Percentiles rank a stretch among this genome's conserved stretches.
phyloP scores from a whole-genome alignment of 2,797 vertebrate genomes.

The Dendrocincla tyrannina region DNA sequence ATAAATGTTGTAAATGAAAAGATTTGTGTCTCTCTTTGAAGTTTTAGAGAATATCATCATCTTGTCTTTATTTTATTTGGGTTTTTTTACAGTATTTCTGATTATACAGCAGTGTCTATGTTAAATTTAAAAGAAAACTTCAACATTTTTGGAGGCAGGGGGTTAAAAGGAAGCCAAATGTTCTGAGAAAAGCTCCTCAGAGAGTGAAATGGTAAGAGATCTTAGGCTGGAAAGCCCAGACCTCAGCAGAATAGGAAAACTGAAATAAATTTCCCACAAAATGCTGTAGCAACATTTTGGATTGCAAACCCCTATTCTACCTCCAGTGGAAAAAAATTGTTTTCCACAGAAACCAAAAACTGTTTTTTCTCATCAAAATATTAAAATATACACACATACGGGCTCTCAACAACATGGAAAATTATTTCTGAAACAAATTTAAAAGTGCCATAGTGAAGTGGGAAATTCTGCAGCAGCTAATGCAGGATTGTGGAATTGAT shows the following conservation, averaged over 20 bases:
- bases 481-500: background rate
- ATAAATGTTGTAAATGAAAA: background rate
- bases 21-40: background rate
- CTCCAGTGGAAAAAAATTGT: background rate
- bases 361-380: background rate
- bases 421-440: background rate
- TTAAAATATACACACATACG: background rate
- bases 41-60: background rate
- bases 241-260: background rate
- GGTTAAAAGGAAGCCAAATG: background rate
- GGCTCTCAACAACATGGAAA: background rate
- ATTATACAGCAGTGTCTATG: background rate
- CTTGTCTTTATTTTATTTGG: background rate
- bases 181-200: background rate
- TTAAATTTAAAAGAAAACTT: background rate
- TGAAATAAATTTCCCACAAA: background rate
- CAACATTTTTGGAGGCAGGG: accelerated
- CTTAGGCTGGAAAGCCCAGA: background rate
- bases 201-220: background rate
- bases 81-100: background rate
- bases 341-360: background rate
- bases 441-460: background rate
- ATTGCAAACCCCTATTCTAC: background rate
- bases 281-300: background rate
- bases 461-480: background rate